A percentile compares a stretch with the other conserved stretches of the same genome.
Evolutionary conservation across 2,797 vertebrate genomes (phyloP).

Genomic region (Lycodopsis pacificus): DNA sequence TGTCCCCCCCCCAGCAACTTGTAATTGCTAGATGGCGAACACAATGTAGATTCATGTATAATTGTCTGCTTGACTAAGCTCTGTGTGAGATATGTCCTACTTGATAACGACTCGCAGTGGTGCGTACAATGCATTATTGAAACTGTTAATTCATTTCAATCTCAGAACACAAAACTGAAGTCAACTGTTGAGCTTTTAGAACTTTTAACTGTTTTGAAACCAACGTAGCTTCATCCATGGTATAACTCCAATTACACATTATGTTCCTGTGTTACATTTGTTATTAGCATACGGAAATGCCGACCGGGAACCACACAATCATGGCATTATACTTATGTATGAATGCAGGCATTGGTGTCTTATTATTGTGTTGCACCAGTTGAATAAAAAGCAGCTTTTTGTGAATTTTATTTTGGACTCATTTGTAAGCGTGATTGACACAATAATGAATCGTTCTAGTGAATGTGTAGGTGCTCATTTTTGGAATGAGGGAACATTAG

Average conservation of each 20-base stretch:
- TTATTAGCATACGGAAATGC: conserved; percentile 46
- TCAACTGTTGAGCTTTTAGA: conserved; percentile 47
- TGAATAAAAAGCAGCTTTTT: conserved; percentile 79
- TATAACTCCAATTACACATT: conserved; percentile 46
- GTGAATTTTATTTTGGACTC: conserved; percentile 49
- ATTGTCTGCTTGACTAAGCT: conserved; percentile 72
- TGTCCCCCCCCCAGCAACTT: conserved; percentile 45
- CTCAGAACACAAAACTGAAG: conserved; percentile 42
- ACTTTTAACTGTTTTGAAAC: conserved; percentile 52
- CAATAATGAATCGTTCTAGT: not conserved
- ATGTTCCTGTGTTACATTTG: conserved; percentile 47
- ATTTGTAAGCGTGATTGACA: conserved; percentile 9
- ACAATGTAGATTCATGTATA: conserved; percentile 52
- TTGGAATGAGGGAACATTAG: conserved; percentile 1
- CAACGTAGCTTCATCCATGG: conserved; percentile 42
- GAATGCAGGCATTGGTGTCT: conserved; percentile 65
- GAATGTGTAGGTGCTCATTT: not conserved
- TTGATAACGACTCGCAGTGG: conserved; percentile 47
- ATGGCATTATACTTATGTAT: conserved; percentile 70
- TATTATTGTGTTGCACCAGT: conserved; percentile 74
- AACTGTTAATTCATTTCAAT: conserved; percentile 62
- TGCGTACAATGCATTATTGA: conserved; percentile 54
- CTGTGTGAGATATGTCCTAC: conserved; percentile 70
- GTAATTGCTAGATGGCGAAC: conserved; percentile 51
- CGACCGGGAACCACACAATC: conserved; percentile 52